Conservation (phyloP, 1,140 invertebrate species). For the Akabosia matsudoensis region DNA sequence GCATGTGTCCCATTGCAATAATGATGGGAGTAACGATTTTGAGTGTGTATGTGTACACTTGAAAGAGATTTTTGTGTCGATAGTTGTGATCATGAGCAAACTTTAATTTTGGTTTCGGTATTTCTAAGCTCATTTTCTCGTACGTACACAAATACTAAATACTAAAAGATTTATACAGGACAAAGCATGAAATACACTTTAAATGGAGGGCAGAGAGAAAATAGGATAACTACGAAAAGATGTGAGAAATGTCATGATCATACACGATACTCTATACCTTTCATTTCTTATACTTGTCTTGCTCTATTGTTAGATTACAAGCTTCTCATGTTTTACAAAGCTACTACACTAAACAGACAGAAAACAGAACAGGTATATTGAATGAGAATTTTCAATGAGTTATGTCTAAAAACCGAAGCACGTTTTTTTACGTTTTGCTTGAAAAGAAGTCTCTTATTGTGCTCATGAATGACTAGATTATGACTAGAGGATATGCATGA, state of each 20-base stretch:
- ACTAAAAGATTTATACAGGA: neutral
- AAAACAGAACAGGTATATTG: neutral
- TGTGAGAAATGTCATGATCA: neutral
- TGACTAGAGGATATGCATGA: neutral
- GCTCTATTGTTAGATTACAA: neutral
- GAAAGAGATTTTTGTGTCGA: neutral
- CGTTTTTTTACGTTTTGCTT: neutral
- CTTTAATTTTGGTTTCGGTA: neutral
- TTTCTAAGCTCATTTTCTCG: neutral
- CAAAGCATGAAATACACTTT: neutral
- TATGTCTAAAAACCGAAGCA: neutral
- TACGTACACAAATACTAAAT: no score
- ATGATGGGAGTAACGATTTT: neutral
- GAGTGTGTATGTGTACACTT: neutral
- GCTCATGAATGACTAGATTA: neutral
- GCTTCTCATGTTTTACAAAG: neutral
- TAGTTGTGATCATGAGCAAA: neutral
- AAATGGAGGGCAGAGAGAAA: neutral
- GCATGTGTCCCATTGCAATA: no score
- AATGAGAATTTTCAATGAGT: neutral
- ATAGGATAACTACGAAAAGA: neutral
- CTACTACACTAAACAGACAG: no score
- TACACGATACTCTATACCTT: neutral
- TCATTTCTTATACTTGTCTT: neutral
- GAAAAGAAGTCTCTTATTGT: neutral